A percentile compares a stretch with the other conserved stretches of the same genome.
Evolutionary conservation across 2,797 vertebrate species (phyloP).

Genomic region (Ctenopoma multispine): DNA sequence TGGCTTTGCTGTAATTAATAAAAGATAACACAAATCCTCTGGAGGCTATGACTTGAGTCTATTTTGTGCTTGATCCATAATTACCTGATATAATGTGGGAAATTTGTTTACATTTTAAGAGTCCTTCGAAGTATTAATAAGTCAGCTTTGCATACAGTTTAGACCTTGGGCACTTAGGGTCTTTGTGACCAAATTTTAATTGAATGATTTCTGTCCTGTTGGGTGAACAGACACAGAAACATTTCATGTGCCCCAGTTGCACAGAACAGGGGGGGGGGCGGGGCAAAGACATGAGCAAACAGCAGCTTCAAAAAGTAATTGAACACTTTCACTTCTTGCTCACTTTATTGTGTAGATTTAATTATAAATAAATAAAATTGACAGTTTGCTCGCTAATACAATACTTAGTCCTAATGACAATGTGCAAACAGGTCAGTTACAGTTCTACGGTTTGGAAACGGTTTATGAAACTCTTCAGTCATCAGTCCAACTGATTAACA

Average conservation of each 20-base stretch:
- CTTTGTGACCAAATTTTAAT: not conserved
- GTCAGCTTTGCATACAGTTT: not conserved
- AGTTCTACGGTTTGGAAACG: too few relatives aligned
- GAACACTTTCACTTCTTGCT: too few relatives aligned
- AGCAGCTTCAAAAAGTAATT: not conserved
- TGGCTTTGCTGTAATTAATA: conserved; percentile 54
- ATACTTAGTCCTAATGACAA: too few relatives aligned
- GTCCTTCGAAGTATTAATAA: not conserved
- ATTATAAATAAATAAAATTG: too few relatives aligned
- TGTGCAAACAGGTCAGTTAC: too few relatives aligned
- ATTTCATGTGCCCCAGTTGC: not conserved
- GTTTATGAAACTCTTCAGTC: too few relatives aligned
- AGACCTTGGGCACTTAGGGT: not conserved
- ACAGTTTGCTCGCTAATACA: too few relatives aligned
- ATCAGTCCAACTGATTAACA: too few relatives aligned
- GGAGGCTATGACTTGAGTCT: conserved; percentile 28
- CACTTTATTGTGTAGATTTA: not conserved
- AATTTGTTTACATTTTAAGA: not conserved
- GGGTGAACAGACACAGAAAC: not conserved
- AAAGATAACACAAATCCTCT: conserved; percentile 37
- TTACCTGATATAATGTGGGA: conserved; percentile 3
- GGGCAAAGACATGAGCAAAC: not conserved
- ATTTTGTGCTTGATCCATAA: conserved; percentile 38
- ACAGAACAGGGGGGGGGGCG: not conserved
- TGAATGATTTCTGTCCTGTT: not conserved